Evolutionary conservation across 2,113 vertebrate genomes (phyloP).

Genomic region (Formicarius rufipectus): DNA sequence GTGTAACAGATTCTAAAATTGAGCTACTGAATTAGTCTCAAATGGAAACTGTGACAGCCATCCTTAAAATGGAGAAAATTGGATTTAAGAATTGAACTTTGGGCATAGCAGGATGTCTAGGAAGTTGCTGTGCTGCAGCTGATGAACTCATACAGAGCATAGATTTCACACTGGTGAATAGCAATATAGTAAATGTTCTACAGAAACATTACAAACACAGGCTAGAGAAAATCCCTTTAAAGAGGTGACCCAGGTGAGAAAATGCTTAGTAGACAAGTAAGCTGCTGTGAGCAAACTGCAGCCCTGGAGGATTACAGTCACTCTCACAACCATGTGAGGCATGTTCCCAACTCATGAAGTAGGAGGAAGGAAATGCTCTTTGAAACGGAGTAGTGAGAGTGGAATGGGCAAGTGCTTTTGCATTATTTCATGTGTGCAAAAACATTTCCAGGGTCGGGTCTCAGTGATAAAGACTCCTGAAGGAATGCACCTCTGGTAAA

Average conservation of each 20-base stretch:
- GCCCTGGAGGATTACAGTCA: neutral
- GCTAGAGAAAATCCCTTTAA: slow-evolving; percentile 59
- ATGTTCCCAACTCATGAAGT: neutral
- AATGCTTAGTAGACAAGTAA: slow-evolving; percentile 57
- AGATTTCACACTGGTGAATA: slow-evolving; percentile 71
- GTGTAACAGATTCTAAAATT: slow-evolving; percentile 46
- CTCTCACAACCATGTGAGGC: neutral
- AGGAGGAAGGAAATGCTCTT: neutral
- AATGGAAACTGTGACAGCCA: slow-evolving; percentile 25
- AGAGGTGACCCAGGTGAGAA: slow-evolving; percentile 65
- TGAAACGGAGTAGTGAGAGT: neutral
- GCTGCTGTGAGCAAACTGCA: slow-evolving; percentile 49
- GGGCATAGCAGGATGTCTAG: slow-evolving; percentile 35
- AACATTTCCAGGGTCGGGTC: neutral
- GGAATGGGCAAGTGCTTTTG: neutral
- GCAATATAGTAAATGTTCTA: slow-evolving; percentile 60
- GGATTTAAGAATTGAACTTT: slow-evolving; percentile 34
- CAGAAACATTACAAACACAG: slow-evolving; percentile 42
- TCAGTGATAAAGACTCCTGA: neutral
- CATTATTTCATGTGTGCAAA: neutral
- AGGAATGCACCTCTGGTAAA: neutral
- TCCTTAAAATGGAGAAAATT: slow-evolving; percentile 31
- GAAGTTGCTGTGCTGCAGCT: slow-evolving; percentile 34
- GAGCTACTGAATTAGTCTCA: slow-evolving; percentile 29
- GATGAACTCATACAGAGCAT: slow-evolving; percentile 37